Evolutionary conservation across 2,113 vertebrate species (phyloP).

Genomic region (Nyctereutes procyonoides): DNA sequence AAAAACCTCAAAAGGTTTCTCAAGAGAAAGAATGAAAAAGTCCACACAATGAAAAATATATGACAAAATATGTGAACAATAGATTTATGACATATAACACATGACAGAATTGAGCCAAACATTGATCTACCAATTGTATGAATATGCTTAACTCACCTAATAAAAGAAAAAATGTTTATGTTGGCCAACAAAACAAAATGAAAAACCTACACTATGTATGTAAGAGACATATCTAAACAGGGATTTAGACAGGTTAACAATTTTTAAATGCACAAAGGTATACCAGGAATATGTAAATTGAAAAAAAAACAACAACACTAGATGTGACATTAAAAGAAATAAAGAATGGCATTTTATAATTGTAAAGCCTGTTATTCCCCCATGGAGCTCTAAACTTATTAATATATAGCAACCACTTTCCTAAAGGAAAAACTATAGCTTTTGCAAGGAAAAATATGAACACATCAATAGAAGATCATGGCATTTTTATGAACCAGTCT

Average conservation of each 20-base stretch:
- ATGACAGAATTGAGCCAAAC: neutral
- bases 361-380: neutral
- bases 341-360: neutral
- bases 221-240: neutral
- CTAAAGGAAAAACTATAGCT: neutral
- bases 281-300: neutral
- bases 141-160: neutral
- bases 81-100: neutral
- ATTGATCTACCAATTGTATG: neutral
- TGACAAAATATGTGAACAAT: neutral
- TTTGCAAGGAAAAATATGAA: neutral
- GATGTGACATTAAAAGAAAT: neutral
- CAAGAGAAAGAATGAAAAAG: neutral
- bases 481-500: neutral
- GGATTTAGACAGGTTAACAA: neutral
- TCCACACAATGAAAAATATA: neutral
- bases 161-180: neutral
- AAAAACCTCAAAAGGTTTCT: neutral
- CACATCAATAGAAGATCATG: neutral
- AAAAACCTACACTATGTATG: neutral
- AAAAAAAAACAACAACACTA: neutral
- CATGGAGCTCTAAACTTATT: neutral
- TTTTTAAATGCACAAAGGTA: neutral
- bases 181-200: neutral
- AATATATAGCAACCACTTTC: neutral